Conservation (phyloP, 2,797 vertebrate genomes). For the Micrastur ruficollis region DNA sequence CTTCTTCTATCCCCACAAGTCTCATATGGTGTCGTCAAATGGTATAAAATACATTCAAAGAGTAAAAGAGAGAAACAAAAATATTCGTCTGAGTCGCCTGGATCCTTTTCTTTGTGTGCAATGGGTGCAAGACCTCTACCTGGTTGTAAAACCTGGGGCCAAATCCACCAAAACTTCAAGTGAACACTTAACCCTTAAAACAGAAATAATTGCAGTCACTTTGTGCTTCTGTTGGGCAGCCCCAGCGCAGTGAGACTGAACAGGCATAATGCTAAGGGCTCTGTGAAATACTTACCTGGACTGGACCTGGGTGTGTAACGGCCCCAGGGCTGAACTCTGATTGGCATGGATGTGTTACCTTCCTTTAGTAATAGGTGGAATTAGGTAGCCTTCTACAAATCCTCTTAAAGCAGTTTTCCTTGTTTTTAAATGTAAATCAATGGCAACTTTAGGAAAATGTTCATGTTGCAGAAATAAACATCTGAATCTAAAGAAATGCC, state of each 20-base stretch:
- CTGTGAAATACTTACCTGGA: neutral
- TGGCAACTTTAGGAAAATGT: neutral
- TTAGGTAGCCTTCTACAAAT: neutral
- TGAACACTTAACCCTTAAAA: neutral
- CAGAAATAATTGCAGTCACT: neutral
- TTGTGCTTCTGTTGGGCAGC: neutral
- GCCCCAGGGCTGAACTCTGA: neutral
- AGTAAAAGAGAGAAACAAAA: neutral
- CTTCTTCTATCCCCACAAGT: neutral
- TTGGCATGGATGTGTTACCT: neutral
- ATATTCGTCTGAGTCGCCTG: neutral
- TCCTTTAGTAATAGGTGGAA: fast-evolving
- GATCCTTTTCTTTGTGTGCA: neutral
- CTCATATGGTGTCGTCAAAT: neutral
- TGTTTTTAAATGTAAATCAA: neutral
- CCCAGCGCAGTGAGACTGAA: neutral
- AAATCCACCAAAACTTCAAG: neutral
- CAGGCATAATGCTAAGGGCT: too few species aligned
- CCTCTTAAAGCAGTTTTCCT: neutral
- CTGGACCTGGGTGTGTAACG: fast-evolving
- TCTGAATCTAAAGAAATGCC: neutral
- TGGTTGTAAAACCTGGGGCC: neutral
- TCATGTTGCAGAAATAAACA: neutral
- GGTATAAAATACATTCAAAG: neutral
- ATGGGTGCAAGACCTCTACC: neutral